Base-by-base conservation (phyloP, 2,888 invertebrate species). In the Aplocera efformata region DNA sequence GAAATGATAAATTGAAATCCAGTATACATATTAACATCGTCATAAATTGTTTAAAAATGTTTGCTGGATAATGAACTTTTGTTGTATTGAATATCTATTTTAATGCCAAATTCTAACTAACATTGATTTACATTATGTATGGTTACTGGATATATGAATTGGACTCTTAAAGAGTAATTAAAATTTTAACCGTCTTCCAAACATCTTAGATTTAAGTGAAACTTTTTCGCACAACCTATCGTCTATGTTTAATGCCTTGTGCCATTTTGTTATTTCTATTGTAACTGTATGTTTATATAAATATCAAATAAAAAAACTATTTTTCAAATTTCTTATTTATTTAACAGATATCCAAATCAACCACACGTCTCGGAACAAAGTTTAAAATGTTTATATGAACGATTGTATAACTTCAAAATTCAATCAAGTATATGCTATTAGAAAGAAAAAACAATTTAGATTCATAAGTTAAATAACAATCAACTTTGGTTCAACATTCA, bases 301-400 rank as follows among this genome's bases (percentile, higher is more conserved):
- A 44, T 44, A 24, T 26, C 50, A 58, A 60, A 62, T 59, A 60
- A 59, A n/a, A n/a, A n/a, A 27, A 39, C 6, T 9, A 6, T 6
- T 50, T 42, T 47, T 40, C 50, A 61, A 65, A 53, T 67, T 69
- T 61, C 66, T 64, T 66, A 58, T 73, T 79, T 79, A 75, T 78
- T 60, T 63, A 80, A 80, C 78, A 72, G 66, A 65, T 73, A 72
- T 50, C 72, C 68, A 75, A 74, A 77, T 78, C 70, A 75, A 73
- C 58, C 65, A 68, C 61, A 59, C 57, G 48, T 60, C 42, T 54
- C 52, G 50, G 62, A 70, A 72, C 66, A 76, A 64, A 56, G 53
- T 44, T 61, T 63, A 66, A 66, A 71, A 70, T 66, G 60, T 55
- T 54, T 61, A 53, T 56, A 66, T 64, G 60, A 58, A 53, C n/a